Evolutionary conservation across 2,888 invertebrate species (phyloP), one percentile per base, ranked within the genome.

Genomic region (Chamaedrilus cognettii): DNA sequence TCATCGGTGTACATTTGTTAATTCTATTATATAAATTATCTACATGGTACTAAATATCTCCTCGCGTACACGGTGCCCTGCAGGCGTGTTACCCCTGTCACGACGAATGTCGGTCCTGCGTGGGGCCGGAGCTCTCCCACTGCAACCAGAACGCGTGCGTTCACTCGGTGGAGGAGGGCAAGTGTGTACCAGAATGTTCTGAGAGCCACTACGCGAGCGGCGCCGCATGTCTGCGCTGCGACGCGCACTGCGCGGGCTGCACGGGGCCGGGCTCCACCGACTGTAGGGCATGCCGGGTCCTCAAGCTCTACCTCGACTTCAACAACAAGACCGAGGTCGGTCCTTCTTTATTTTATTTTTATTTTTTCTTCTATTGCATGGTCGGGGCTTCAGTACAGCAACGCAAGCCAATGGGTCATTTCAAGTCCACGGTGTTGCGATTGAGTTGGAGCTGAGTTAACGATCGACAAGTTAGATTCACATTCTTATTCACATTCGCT

Each of bases 51-150:
- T n/a, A n/a, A n/a, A n/a, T n/a, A n/a, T n/a, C n/a, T n/a, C n/a
- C n/a, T n/a, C n/a, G n/a, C n/a, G n/a, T n/a, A n/a, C n/a, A n/a
- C n/a, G n/a, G n/a, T n/a, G n/a, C n/a, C n/a, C 50, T 34, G 0
- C 71, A 83, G 82, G 90, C 95, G 35, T 97, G 97, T 79, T 87
- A 93, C 69, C 92, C 90, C 82, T 97, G 97, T 80, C 94, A 97
- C 85, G 90, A 91, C 0, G 86, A 92, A 50, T 97, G 97, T 81
- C 90, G 90, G 73, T 90, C 90, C 71, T 97, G 97, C 82, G 90
- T 90, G 4, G 92, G 91, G 1, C 94, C 91, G 78, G 95, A 52
- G 23, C 28, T 63, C 3, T 31, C 49, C 19, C 60, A 50, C 49
- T 65, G 65, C 34, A 35, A 50, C 28, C 30, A 59, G n/a, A 52